phyloP scores from a whole-genome alignment of 92 coral and sea anemone genomes.

The Parazoanthus darwini region DNA sequence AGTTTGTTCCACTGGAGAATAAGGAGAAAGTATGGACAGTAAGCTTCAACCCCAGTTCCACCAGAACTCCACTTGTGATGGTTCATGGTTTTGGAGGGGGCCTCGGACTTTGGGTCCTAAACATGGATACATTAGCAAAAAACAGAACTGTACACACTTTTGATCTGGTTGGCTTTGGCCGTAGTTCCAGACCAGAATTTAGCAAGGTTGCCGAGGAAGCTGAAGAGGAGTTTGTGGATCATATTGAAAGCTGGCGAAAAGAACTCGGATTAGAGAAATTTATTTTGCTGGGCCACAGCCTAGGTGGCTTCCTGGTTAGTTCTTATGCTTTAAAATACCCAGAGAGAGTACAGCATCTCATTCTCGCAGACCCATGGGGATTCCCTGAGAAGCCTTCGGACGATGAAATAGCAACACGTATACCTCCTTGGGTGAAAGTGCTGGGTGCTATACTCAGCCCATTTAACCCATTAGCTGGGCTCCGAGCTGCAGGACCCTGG shows the following conservation, averaged over 20 bases:
- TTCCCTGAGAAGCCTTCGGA: conserved; percentile 79
- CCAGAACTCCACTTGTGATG: conserved; percentile 78
- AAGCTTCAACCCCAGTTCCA: conserved; percentile 73
- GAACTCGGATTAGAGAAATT: conserved; percentile 85
- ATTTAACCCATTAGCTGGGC: conserved; percentile 89
- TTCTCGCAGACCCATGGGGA: conserved; percentile 96
- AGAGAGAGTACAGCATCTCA: conserved; percentile 76
- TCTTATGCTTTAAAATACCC: conserved; percentile 85
- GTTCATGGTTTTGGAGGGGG: conserved; percentile 98
- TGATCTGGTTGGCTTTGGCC: conserved; percentile 93
- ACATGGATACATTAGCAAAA: conserved; percentile 77
- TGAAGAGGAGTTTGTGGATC: conserved; percentile 78
- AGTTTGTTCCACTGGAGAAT: conserved; percentile 63
- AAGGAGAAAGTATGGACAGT: conserved; percentile 80
- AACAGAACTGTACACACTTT: conserved; percentile 79
- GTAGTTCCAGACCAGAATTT: conserved; percentile 89
- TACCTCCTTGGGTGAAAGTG: conserved; percentile 89
- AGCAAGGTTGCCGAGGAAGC: conserved; percentile 69
- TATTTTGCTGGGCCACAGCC: conserved; percentile 90
- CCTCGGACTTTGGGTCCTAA: conserved; percentile 89
- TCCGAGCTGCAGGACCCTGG: conserved; percentile 96
- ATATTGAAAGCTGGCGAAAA: conserved; percentile 83
- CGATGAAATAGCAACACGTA: conserved; percentile 57
- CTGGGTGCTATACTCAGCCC: conserved; percentile 74
- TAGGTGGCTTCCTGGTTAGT: conserved; percentile 91